Percentiles rank a stretch among this genome's conserved stretches.
phyloP scores from a whole-genome alignment of 2,113 vertebrate species.

The Noturus placidus region DNA sequence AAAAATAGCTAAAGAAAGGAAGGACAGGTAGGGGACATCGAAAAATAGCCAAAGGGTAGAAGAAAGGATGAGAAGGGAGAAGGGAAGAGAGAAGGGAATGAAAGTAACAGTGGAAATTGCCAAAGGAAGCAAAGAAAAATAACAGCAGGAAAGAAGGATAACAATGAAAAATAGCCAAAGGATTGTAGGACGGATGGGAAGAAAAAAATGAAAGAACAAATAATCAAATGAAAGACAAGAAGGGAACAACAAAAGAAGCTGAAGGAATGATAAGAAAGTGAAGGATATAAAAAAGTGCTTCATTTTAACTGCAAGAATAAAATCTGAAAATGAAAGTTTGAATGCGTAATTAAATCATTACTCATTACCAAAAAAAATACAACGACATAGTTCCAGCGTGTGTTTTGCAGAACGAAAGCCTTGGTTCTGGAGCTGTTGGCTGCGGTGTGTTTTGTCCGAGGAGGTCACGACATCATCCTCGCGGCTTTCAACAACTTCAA shows the following conservation, averaged over 20 bases:
- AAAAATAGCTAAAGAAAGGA: too few species aligned
- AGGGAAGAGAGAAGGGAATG: background rate
- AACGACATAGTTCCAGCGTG: background rate
- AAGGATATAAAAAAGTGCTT: background rate
- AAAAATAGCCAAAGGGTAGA: background rate
- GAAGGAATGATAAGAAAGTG: background rate
- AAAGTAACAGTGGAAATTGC: background rate
- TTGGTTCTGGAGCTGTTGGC: constrained; percentile 90
- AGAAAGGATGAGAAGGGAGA: background rate
- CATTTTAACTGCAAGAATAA: too few species aligned
- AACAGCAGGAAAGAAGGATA: too few species aligned
- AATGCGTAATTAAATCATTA: too few species aligned
- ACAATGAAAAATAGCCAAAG: too few species aligned
- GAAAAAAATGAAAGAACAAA: background rate
- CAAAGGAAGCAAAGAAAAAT: too few species aligned
- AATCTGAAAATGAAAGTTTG: too few species aligned
- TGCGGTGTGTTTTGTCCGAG: constrained; percentile 85
- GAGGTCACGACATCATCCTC: constrained; percentile 89
- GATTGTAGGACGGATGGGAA: too few species aligned
- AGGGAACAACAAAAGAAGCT: background rate
- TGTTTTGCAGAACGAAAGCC: constrained; percentile 80
- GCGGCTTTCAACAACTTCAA: constrained; percentile 88
- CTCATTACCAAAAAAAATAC: background rate
- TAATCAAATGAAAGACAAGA: background rate
- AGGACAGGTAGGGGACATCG: too few species aligned